Base-by-base conservation (phyloP, 2,113 vertebrate genomes). In the Nesogale talazaci region DNA sequence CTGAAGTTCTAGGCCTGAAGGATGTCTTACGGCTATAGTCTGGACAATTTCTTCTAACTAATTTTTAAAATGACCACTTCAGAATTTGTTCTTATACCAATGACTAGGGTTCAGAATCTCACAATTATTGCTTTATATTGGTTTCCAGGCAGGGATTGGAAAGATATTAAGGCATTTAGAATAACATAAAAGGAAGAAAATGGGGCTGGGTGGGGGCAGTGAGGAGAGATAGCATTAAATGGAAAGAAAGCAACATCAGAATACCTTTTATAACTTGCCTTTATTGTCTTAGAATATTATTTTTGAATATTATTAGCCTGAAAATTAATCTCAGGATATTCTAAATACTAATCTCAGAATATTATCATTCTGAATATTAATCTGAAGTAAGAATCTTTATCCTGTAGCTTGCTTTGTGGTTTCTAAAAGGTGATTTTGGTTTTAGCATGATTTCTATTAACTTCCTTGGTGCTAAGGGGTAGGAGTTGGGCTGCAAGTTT, bases 241-340 rank as follows among this genome's bases (percentile, higher is more conserved):
- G 78, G 27, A 72, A 88, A 56, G 38, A 89, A 89, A 83, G 31
- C 20, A 87, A 90, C 86, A 52, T 3, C 70, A 74, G 36, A 74
- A 38, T 74, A 74, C 20, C 10, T 79, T 84, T 77, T 42, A 82
- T 56, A 70, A 70, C 29, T 93, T 94, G 42, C 12, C 61, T 80
- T 84, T 40, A 52, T 83, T 79, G 27, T 2, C 67, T 34, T 17
- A 83, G 57, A 74, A 61, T 22, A 36, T 83, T 59, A 42, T 59
- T 87, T 88, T 22, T n/a, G 87, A n/a, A n/a, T n/a, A n/a, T n/a
- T n/a, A n/a, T n/a, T n/a, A n/a, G n/a, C n/a, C n/a, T n/a, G n/a
- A n/a, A n/a, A n/a, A n/a, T n/a, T n/a, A n/a, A n/a, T n/a, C n/a
- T n/a, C n/a, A n/a, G n/a, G n/a, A n/a, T n/a, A n/a, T n/a, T n/a